Conservation (phyloP, 2,113 vertebrate species). For the Spea multiplicata region DNA sequence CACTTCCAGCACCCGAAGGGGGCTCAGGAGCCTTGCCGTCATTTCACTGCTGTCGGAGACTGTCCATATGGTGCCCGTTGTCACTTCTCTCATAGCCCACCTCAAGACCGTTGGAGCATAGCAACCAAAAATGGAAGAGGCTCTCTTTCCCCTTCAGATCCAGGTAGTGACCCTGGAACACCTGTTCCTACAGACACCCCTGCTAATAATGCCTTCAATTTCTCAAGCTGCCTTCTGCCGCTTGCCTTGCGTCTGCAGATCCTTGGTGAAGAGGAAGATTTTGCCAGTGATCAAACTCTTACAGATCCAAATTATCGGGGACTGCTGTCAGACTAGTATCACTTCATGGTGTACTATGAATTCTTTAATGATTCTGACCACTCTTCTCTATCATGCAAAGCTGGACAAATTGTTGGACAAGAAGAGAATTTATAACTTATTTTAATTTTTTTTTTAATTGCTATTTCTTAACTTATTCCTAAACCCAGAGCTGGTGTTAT, state of each 20-base stretch:
- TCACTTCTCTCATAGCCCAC: conserved; percentile 34
- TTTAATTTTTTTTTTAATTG: background rate
- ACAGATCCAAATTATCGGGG: background rate
- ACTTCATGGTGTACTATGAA: background rate
- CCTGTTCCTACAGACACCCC: background rate
- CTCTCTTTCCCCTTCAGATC: conserved; percentile 19
- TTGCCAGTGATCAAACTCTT: background rate
- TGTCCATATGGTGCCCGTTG: conserved; percentile 37
- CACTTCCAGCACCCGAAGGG: conserved; percentile 34
- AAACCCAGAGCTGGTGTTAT: background rate
- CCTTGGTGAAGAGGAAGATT: conserved; percentile 27
- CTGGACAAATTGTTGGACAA: too few relatives aligned
- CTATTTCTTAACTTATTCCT: conserved; percentile 28
- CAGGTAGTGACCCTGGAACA: conserved; percentile 3
- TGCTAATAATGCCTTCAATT: conserved; percentile 43
- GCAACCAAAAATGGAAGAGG: conserved; percentile 29
- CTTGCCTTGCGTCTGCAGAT: conserved; percentile 27
- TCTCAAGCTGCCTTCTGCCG: conserved; percentile 21
- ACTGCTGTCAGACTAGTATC: background rate
- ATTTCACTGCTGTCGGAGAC: conserved; percentile 29
- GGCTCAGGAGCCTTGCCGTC: conserved; percentile 15
- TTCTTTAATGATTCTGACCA: background rate
- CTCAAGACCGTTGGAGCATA: conserved; percentile 36
- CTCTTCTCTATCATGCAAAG: too few relatives aligned
- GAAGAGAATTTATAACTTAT: too few relatives aligned